Percentiles rank a stretch among this genome's conserved stretches.
Evolutionary conservation across 2,113 vertebrate genomes (phyloP).

Genomic region (Halichoerus grypus): DNA sequence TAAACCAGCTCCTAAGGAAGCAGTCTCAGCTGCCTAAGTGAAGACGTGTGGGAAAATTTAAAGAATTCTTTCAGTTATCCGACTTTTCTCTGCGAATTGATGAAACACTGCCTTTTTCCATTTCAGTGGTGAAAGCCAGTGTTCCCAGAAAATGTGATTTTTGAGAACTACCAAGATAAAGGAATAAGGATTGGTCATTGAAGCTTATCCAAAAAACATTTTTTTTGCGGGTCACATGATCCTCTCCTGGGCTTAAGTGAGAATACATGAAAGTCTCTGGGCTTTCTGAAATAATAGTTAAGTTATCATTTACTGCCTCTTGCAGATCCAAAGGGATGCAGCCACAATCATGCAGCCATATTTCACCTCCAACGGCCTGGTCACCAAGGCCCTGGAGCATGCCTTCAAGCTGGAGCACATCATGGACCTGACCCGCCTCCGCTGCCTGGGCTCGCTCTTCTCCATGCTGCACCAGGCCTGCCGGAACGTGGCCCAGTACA

Average conservation of each 20-base stretch:
- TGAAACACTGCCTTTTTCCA: neutral
- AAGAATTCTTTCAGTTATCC: accelerated
- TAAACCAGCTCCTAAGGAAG: accelerated
- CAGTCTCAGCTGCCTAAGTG: accelerated
- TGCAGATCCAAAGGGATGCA: conserved; percentile 96
- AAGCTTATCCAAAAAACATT: neutral
- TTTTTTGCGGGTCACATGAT: neutral
- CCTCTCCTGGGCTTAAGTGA: accelerated
- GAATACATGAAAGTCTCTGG: accelerated
- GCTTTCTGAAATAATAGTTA: neutral
- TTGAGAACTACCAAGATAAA: neutral
- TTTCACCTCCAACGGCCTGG: conserved; percentile 97
- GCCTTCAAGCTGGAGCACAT: conserved; percentile 99
- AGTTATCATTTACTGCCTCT: neutral
- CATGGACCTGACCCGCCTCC: conserved; percentile 98
- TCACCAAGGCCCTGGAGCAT: conserved; percentile 97
- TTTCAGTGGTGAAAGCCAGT: accelerated
- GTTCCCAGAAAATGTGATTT: neutral
- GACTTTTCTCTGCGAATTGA: neutral
- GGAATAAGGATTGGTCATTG: accelerated
- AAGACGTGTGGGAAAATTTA: accelerated
- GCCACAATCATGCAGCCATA: conserved; percentile 95
- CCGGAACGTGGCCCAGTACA: conserved; percentile 97
- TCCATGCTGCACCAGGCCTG: conserved; percentile 99
- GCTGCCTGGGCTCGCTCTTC: conserved; percentile 96